A percentile compares a stretch with the other conserved stretches of the same genome.
These are phyloP conservation scores for Trachops cirrhosus DNA, from an alignment of 2,797 vertebrate species.

Conservation along the genomic window DNA sequence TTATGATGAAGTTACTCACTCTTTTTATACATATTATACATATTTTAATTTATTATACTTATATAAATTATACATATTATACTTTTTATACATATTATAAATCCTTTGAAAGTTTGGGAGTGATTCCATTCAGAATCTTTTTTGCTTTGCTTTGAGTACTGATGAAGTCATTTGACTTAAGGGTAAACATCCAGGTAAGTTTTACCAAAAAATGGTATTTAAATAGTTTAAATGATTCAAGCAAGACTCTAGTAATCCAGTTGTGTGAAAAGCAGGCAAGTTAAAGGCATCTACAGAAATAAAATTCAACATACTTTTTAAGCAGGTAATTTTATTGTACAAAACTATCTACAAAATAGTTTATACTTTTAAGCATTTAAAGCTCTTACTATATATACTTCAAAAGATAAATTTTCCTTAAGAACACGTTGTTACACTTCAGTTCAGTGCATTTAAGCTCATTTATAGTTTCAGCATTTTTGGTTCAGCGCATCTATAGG, in stretches of 20 bases:
- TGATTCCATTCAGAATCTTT: background rate
- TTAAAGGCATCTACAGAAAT: background rate
- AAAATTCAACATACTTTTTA: background rate
- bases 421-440: background rate
- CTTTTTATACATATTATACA: background rate
- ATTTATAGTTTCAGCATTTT: no score
- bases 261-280: background rate
- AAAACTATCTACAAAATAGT: background rate
- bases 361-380: background rate
- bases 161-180: background rate
- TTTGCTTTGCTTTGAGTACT: background rate
- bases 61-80: background rate
- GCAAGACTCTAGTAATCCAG: background rate
- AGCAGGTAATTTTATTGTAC: background rate
- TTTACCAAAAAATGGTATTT: background rate
- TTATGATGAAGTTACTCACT: background rate
- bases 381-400: background rate
- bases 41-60: no score
- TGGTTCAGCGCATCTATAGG: no score
- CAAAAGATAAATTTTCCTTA: background rate
- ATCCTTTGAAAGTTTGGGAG: background rate
- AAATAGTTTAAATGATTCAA: background rate
- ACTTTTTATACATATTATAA: background rate
- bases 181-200: background rate
- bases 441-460: no score